Evolutionary conservation across 2,113 vertebrate genomes (phyloP).

Genomic region (Shinisaurus crocodilurus): DNA sequence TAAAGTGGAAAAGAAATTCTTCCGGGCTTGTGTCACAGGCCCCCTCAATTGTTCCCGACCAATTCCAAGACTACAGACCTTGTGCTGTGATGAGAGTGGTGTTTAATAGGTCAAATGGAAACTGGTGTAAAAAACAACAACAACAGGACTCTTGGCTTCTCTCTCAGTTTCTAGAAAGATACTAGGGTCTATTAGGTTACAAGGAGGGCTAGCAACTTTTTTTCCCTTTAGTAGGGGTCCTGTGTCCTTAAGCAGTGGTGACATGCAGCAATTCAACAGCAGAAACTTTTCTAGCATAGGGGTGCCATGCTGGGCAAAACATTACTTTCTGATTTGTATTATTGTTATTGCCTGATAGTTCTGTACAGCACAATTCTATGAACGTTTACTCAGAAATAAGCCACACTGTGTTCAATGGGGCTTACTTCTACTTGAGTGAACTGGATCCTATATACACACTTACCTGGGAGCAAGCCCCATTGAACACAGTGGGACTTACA

Average conservation of each 20-base stretch:
- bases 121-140: neutral
- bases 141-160: neutral
- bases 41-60: neutral
- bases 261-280: neutral
- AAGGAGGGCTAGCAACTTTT: neutral
- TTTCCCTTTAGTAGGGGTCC: neutral
- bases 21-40: neutral
- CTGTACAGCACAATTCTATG: neutral
- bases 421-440: neutral
- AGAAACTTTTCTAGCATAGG: neutral
- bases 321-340: neutral
- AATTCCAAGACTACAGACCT: neutral
- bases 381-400: neutral
- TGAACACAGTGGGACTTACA: neutral
- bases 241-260: neutral
- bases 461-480: neutral
- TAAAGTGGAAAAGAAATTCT: slow-evolving; percentile 14
- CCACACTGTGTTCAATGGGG: too few species aligned
- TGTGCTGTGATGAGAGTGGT: neutral
- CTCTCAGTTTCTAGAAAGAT: neutral
- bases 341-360: neutral
- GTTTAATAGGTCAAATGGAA: neutral
- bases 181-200: neutral
- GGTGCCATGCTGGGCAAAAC: neutral
- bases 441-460: too few species aligned